Evolutionary conservation across 2,113 vertebrate species (phyloP).

Genomic region (Chlorodrepanis virens): DNA sequence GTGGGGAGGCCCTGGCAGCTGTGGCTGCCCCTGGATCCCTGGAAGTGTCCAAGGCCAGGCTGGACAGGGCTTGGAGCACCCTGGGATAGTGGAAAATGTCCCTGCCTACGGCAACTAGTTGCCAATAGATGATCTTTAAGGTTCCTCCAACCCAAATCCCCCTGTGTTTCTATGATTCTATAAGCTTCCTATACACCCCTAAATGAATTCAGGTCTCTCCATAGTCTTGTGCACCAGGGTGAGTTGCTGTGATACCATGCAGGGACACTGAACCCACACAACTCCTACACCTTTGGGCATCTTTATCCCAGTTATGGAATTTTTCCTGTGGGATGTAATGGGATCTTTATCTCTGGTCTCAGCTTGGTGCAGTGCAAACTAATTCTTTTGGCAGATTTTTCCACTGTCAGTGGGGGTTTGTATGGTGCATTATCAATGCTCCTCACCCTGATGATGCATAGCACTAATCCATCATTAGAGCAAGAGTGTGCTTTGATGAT

Average conservation of each 20-base stretch:
- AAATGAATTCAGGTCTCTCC: not conserved
- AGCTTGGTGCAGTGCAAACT: conserved; percentile 15
- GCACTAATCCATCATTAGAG: conserved; percentile 56
- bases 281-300: no score
- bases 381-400: conserved; percentile 38
- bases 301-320: not conserved
- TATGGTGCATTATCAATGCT: conserved; percentile 34
- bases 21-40: not conserved
- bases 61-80: rapidly evolving
- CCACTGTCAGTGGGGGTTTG: conserved; percentile 14
- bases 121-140: not conserved
- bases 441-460: conserved; percentile 42
- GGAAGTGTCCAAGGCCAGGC: rapidly evolving
- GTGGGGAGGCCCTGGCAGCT: rapidly evolving
- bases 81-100: rapidly evolving
- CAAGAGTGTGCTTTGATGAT: conserved; percentile 44
- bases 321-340: not conserved
- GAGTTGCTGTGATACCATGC: not conserved
- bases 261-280: not conserved
- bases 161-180: not conserved
- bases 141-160: not conserved
- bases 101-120: not conserved
- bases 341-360: not conserved
- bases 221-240: no score
- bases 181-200: rapidly evolving